phyloP scores from a whole-genome alignment of 2,888 invertebrate genomes.

The Elegia similella region DNA sequence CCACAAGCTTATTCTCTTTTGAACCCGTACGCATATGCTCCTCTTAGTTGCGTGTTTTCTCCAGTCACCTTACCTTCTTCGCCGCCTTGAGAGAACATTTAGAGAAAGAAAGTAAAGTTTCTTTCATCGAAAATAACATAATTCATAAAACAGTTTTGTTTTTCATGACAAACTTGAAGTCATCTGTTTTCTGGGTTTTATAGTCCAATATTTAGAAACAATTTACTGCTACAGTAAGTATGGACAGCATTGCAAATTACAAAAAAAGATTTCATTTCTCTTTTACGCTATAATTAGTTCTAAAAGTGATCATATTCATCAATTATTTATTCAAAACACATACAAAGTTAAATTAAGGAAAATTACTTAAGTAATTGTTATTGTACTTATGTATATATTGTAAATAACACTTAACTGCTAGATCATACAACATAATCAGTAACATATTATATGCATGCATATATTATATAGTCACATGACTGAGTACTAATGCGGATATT shows the following conservation, averaged over 20 bases:
- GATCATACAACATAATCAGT: not conserved
- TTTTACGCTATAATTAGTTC: too few relatives aligned
- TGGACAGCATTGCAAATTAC: too few relatives aligned
- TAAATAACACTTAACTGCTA: not conserved
- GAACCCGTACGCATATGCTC: slow-evolving; percentile 83
- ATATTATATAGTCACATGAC: not conserved
- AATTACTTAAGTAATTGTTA: too few relatives aligned
- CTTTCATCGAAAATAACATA: not conserved
- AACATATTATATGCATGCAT: not conserved
- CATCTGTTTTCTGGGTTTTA: too few relatives aligned
- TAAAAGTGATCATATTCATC: too few relatives aligned
- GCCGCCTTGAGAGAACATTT: slow-evolving; percentile 42
- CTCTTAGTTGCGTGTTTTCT: slow-evolving; percentile 82
- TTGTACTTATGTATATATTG: not conserved
- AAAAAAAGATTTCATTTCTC: too few relatives aligned
- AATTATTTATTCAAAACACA: too few relatives aligned
- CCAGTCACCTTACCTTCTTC: slow-evolving; percentile 74
- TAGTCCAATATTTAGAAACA: too few relatives aligned
- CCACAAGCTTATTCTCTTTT: slow-evolving; percentile 83
- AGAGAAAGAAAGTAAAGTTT: not conserved
- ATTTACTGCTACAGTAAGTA: too few relatives aligned
- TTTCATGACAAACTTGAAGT: too few relatives aligned
- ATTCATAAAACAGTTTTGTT: too few relatives aligned
- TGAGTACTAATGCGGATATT: not conserved
- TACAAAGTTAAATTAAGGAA: too few relatives aligned